Conservation (phyloP, 2,888 invertebrate species). For the Apoda limacodes region DNA sequence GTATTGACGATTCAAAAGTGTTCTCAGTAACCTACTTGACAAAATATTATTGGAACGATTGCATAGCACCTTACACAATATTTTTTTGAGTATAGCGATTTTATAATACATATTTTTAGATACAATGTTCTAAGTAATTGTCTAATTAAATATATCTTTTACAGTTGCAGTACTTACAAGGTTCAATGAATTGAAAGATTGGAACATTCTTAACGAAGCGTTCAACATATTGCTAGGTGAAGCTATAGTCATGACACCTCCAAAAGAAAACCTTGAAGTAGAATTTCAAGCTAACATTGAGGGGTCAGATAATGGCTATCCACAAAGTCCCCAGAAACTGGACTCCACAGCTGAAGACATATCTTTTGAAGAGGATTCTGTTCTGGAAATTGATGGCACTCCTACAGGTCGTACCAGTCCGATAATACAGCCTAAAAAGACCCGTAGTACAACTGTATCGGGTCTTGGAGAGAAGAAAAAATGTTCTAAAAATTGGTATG, state of each 20-base stretch:
- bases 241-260: constrained; percentile 16
- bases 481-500: constrained; percentile 44
- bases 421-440: constrained; percentile 34
- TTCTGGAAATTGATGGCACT: constrained; percentile 48
- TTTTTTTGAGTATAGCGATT: too few relatives aligned
- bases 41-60: too few relatives aligned
- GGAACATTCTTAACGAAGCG: constrained; percentile 33
- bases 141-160: constrained; percentile 20
- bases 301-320: too few relatives aligned
- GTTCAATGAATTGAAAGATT: constrained; percentile 43
- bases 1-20: too few relatives aligned
- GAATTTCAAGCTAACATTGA: too few relatives aligned
- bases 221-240: constrained; percentile 42
- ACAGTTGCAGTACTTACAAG: constrained; percentile 37
- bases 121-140: too few relatives aligned
- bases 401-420: constrained; percentile 50
- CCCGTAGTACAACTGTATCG: constrained; percentile 18
- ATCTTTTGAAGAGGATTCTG: constrained; percentile 32
- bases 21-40: too few relatives aligned
- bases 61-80: not conserved
- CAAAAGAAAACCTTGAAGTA: constrained; percentile 12
- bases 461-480: constrained; percentile 48
- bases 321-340: constrained; percentile 20
- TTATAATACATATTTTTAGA: too few relatives aligned
- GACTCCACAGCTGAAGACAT: constrained; percentile 21